Evolutionary conservation across 2,888 invertebrate species (phyloP), one percentile per base, ranked within the genome.

Genomic region (Tromatobia lineatoria): DNA sequence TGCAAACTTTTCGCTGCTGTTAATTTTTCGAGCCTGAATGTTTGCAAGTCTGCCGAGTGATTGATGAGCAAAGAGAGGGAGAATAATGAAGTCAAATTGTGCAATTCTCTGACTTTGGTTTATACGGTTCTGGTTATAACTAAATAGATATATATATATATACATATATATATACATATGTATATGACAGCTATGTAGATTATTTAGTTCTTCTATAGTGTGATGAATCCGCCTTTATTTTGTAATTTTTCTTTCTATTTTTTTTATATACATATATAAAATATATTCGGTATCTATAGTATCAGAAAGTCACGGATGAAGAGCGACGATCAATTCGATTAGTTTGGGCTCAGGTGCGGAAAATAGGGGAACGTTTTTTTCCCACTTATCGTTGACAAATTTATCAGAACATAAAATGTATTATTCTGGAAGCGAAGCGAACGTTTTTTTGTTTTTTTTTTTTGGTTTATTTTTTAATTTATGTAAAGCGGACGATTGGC

Each of bases 21-120:
- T 23, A 38, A 38, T 20, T 70, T 15, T 13, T 25, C 45, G 25
- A 59, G n/a, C 13, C 20, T 23, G 10, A 42, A 3, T 59, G 10
- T 61, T 34, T 4, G 61, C 47, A 45, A 42, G 52, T 57, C 8
- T 45, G 29, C 7, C 8, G 73, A 45, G 45, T 73, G 42, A 73
- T 59, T 18, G 57, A 25, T 23, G 25, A 66, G 47, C 20, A 29
- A n/a, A 15, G 45, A 23, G 23, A 11, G 47, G 70, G 25, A 18
- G 3, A 79, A 75, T 23, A 80, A 76, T 47, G 3, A 25, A 80
- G 80, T 83, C 71, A 42, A 71, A 80, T 80, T 75, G 76, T 83
- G 83, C 83, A 83, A 80, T 83, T 57, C 71, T 83, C 70, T 66
- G 80, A 66, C 71, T 80, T 80, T 80, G 45, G 18, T 83, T 76